Evolutionary conservation across 2,797 vertebrate genomes (phyloP), one percentile per base, ranked within the genome.

Genomic region (Hylomyscus alleni): DNA sequence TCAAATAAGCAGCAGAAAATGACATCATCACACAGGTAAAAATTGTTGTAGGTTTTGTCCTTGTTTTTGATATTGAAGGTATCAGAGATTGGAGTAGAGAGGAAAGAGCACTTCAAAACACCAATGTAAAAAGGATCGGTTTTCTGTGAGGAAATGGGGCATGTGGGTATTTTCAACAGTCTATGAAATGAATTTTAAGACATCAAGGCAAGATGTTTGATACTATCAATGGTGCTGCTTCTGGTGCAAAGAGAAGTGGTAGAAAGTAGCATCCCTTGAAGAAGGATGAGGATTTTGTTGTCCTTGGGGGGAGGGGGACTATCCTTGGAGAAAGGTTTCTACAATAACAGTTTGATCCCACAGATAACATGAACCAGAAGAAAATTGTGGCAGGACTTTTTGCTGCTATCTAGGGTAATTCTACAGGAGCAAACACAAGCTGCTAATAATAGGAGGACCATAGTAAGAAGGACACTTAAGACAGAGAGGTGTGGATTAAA

Each of bases 1-100:
- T 97, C 54, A 19, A 90, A 54, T 40, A 81, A 22, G 6, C 20
- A 77, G 4, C 80, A 13, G 31, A 94, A 91, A 67, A 54, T 19
- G 1, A 10, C 62, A 24, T 54, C n/a, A 20, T 80, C 56, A 87
- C 52, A 62, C 5, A 87, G 37, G 47, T 87, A 44, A 90, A 62
- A 76, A 20, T 1, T 4, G 26, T 8, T 22, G 3, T 50, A 31
- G 44, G 82, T 62, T 34, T 85, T 62, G 60, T 34, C 47, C 13
- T 67, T 34, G 31, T 14, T 50, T 85, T 19, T 85, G 0, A n/a
- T 89, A 67, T 75, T 22, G 9, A 40, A 29, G 29, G 29, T 50
- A 24, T 22, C 19, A 92, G 31, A 6, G 2, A 22, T 34, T 58
- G 12, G 44, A 54, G 17, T 9, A 69, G 47, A 91, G 20, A 89